Base-by-base conservation (phyloP, 2,113 vertebrate species). In the Dasypus novemcinctus region DNA sequence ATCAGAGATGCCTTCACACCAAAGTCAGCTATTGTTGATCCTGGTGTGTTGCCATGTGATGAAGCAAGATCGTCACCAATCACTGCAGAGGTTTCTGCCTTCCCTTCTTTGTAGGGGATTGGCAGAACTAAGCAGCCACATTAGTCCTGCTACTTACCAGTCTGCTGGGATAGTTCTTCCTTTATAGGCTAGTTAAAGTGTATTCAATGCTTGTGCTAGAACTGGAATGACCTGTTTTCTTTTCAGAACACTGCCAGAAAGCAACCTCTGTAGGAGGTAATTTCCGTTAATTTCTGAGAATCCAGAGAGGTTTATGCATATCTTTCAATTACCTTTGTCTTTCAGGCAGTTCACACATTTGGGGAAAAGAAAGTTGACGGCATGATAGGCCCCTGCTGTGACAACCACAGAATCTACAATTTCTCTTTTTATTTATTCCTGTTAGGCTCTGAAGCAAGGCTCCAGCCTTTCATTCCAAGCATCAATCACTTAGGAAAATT, bases 261-360 rank as follows among this genome's bases (percentile, higher is more conserved):
- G 66, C 81, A 90, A 69, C 66, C 21, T 2, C 63, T 52, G 68
- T 76, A 95, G 96, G 95, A 95, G 91, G 90, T 79, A 95, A 96
- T 97, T 96, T 97, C 94, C 0, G 15, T 85, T 95, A 92, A 96
- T 86, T 95, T 75, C 90, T 36, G 78, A 95, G 90, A 94, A 97
- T 78, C 52, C 66, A 71, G 49, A 61, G 78, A 72, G 72, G 72
- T n/a, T 82, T 92, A 92, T 80, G 84, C 52, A 78, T 87, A 36
- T 64, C 75, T 97, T 96, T 97, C 95, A 96, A 95, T 97, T 96
- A 95, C 93, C 38, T 90, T n/a, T 79, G 82, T 79, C 85, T 95
- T 97, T 94, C 78, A 95, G 90, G 76, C 96, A 88, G 74, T 88
- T 95, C 49, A 54, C 57, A 90, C 94, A 83, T 83, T 87, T 64